phyloP scores from a whole-genome alignment of 2,113 vertebrate species.

The Rhinopithecus roxellana region DNA sequence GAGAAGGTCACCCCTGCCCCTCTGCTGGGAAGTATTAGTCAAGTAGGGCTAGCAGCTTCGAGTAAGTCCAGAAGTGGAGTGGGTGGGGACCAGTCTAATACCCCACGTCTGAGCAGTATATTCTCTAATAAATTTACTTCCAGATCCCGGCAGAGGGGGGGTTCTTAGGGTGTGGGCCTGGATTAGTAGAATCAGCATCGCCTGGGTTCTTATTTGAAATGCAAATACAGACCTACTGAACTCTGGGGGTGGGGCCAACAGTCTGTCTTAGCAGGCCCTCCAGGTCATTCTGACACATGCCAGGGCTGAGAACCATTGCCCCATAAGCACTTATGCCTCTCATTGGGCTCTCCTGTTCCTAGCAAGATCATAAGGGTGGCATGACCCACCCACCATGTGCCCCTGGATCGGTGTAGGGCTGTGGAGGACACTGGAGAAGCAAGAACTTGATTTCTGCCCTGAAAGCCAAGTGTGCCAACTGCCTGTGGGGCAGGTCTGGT shows the following conservation, averaged over 20 bases:
- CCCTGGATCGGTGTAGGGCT: background rate
- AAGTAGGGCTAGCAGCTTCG: background rate
- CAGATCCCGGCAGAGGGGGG: background rate
- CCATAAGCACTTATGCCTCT: background rate
- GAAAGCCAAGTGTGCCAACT: background rate
- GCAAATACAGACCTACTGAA: background rate
- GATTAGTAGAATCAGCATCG: too few species aligned
- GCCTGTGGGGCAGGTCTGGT: rapidly evolving
- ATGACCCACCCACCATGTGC: rapidly evolving
- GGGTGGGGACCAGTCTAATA: background rate
- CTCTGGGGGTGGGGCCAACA: background rate
- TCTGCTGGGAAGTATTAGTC: background rate
- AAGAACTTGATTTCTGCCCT: background rate
- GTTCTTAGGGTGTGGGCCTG: background rate
- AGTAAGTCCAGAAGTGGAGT: background rate
- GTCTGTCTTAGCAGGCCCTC: too few species aligned
- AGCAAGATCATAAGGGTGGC: background rate
- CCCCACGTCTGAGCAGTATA: background rate
- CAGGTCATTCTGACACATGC: too few species aligned
- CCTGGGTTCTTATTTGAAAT: background rate
- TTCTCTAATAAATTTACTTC: background rate
- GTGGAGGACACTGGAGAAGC: background rate
- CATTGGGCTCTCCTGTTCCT: background rate
- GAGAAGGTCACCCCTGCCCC: background rate
- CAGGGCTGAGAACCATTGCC: background rate